Conservation (phyloP, 1,140 invertebrate genomes). For the Acromyrmex charruanus region DNA sequence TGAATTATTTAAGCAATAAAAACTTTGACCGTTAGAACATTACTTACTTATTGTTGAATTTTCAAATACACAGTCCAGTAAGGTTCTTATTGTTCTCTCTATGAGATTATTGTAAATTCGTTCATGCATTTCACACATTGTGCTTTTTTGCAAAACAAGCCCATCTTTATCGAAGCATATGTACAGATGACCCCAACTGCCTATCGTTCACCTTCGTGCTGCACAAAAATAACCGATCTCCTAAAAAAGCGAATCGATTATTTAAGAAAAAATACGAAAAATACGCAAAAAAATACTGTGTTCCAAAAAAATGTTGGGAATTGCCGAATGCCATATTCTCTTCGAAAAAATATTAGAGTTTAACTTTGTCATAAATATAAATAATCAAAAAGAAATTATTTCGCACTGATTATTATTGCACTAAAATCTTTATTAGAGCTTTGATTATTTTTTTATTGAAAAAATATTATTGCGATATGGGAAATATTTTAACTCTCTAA, state of each 20-base stretch:
- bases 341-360: background rate
- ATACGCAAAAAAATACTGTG: background rate
- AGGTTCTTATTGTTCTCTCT: no score
- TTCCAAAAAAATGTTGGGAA: background rate
- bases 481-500: background rate
- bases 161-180: constrained; percentile 29
- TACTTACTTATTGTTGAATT: no score
- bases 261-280: background rate
- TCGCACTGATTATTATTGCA: no score
- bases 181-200: constrained; percentile 46
- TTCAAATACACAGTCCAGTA: no score
- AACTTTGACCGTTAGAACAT: no score
- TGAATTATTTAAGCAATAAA: no score
- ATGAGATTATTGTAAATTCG: constrained; percentile 2
- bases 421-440: no score
- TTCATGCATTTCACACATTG: background rate
- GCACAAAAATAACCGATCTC: constrained; percentile 21
- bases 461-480: background rate
- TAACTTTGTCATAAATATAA: no score
- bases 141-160: constrained; percentile 1
- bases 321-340: background rate
- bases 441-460: no score
- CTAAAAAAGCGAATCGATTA: background rate
- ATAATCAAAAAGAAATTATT: no score
- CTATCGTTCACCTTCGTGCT: constrained; percentile 49